phyloP scores from a whole-genome alignment of 1,140 invertebrate species.

The Listronotus bonariensis region DNA sequence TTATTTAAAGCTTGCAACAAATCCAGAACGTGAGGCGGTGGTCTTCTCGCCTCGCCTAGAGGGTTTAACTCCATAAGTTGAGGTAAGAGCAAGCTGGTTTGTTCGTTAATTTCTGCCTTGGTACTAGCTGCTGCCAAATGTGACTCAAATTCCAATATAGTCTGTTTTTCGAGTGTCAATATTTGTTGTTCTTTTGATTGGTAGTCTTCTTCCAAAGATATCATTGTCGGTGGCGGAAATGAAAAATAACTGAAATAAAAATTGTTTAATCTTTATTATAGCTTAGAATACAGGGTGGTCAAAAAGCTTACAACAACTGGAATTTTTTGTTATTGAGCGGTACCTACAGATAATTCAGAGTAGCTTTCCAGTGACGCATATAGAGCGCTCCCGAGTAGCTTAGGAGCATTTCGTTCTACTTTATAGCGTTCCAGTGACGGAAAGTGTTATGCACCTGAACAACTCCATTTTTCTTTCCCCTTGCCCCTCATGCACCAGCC shows the following conservation, averaged over 20 bases:
- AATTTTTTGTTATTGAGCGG: too few relatives aligned
- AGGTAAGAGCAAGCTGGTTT: conserved; percentile 82
- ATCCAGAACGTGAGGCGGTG: conserved; percentile 77
- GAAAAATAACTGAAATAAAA: conserved; percentile 61
- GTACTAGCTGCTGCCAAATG: conserved; percentile 89
- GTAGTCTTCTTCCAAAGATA: conserved; percentile 49
- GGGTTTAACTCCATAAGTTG: conserved; percentile 83
- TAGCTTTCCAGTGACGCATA: too few relatives aligned
- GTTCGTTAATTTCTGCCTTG: conserved; percentile 85
- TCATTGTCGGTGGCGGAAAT: conserved; percentile 76
- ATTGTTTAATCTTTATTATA: neutral
- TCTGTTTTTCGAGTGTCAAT: conserved; percentile 74
- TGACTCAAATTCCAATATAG: conserved; percentile 90
- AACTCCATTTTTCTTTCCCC: too few relatives aligned
- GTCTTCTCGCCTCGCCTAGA: conserved; percentile 76
- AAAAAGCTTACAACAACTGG: too few relatives aligned
- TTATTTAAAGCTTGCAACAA: conserved; percentile 80
- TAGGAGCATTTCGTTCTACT: too few relatives aligned
- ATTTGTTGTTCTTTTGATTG: conserved; percentile 63
- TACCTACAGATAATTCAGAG: too few relatives aligned
- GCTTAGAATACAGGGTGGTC: too few relatives aligned
- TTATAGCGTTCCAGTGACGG: too few relatives aligned
- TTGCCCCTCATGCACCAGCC: too few relatives aligned
- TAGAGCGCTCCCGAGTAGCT: too few relatives aligned
- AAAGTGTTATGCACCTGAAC: too few relatives aligned